Evolutionary conservation across 2,797 vertebrate genomes (phyloP).

Genomic region (Pteropus rufus): DNA sequence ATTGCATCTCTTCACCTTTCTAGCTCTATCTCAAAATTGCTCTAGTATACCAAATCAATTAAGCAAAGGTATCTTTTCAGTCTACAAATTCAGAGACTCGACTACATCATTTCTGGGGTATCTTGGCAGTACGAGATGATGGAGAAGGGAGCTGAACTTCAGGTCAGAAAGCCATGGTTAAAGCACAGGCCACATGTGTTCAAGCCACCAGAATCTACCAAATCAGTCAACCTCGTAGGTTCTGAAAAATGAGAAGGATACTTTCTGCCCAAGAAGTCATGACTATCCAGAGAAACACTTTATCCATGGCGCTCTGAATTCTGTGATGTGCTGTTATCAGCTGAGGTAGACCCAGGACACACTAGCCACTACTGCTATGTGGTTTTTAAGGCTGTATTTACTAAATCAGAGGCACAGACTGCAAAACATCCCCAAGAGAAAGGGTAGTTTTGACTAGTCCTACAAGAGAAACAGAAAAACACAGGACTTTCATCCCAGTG

Average conservation of each 20-base stretch:
- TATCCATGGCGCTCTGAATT: background rate
- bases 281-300: background rate
- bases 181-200: background rate
- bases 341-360: background rate
- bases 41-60: background rate
- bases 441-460: background rate
- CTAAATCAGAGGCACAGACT: conserved; percentile 25
- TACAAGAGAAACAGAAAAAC: background rate
- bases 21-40: background rate
- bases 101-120: background rate
- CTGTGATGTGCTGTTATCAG: background rate
- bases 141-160: background rate
- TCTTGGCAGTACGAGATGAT: background rate
- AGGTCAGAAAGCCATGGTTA: background rate
- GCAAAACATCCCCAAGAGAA: background rate
- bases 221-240: background rate
- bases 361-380: background rate
- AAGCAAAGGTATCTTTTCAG: background rate
- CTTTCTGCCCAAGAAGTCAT: background rate
- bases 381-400: background rate
- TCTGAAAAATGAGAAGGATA: background rate
- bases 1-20: background rate
- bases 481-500: background rate
- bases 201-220: background rate
- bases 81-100: background rate